A percentile compares a stretch with the other conserved stretches of the same genome.
These are phyloP conservation scores for Willisornis vidua DNA, from an alignment of 2,113 vertebrate genomes.

Conservation along the genomic window DNA sequence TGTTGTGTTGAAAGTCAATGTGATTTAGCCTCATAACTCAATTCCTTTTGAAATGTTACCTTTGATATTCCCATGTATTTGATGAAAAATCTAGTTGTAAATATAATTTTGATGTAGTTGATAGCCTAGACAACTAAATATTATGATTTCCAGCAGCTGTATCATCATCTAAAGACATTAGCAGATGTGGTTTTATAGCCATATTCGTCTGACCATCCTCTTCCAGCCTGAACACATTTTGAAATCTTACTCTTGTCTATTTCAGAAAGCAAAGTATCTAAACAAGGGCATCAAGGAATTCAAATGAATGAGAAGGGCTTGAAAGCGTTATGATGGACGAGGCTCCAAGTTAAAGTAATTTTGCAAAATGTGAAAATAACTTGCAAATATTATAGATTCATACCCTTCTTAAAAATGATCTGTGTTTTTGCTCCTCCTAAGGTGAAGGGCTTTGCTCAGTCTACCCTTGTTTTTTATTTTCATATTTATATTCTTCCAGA, in stretches of 20 bases:
- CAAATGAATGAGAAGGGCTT: background rate
- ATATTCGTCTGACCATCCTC: background rate
- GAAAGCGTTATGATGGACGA: background rate
- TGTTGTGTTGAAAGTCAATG: conserved; percentile 41
- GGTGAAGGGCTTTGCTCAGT: background rate
- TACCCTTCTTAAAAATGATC: background rate
- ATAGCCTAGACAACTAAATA: conserved; percentile 45
- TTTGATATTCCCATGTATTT: conserved; percentile 29
- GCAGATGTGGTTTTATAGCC: conserved; percentile 37
- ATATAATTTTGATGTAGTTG: conserved; percentile 48
- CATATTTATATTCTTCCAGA: background rate
- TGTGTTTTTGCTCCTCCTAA: background rate
- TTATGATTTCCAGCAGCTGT: conserved; percentile 41
- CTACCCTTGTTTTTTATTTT: background rate
- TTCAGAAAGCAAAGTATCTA: background rate
- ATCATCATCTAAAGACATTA: conserved; percentile 9
- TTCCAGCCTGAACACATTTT: background rate
- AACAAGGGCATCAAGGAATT: background rate
- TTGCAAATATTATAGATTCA: background rate
- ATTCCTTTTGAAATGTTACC: conserved; percentile 59
- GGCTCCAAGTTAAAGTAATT: background rate
- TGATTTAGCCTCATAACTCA: conserved; percentile 54
- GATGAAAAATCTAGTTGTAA: conserved; percentile 50
- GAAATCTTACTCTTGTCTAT: background rate
- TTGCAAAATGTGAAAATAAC: background rate